Base-by-base conservation (phyloP, 1,140 invertebrate species). In the Drosophila athabasca region DNA sequence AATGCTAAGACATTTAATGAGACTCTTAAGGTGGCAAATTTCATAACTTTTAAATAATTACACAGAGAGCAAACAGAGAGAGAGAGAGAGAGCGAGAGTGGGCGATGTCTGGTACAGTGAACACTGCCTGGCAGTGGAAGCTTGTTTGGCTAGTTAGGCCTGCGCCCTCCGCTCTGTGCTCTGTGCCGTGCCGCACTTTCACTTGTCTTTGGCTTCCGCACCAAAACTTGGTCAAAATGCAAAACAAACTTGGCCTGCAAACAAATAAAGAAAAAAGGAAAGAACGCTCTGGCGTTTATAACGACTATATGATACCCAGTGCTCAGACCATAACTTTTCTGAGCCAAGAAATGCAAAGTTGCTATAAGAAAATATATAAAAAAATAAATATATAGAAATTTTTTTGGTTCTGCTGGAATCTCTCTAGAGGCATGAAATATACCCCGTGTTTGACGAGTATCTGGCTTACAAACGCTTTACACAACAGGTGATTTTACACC, bases 201-300 rank as follows among this genome's bases (percentile, higher is more conserved):
- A 89, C 84, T 88, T 88, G 79, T 73, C 59, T 79, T 72, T 52
- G 59, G 75, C 78, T 88, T 87, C 83, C 83, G 83, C 71, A 76
- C 65, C 54, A 59, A 82, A 87, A 88, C 84, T 88, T 85, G 81
- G 82, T 85, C 82, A 85, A 85, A 87, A 85, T 85, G 82, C 82
- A 85, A 85, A 85, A 70, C 62, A 77, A 81, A 81, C 82, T 85
- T 85, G 82, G 82, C 50, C 74, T 8, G 73, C 77, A 61, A 73
- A 76, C 55, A 49, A 17, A 2, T 5, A 39, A 26, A 84, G 76
- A 55, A 49, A 17, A 8, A 13, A 39, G 11, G 35, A 39, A 13
- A 39, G 35, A 39, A 39, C 35, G 11, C 4, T 13, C 3, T 13
- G 35, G 9, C 4, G 0, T 39, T 0, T 39, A 2, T 39, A 13